Evolutionary conservation across 2,797 vertebrate genomes (phyloP).

Genomic region (Artibeus jamaicensis): DNA sequence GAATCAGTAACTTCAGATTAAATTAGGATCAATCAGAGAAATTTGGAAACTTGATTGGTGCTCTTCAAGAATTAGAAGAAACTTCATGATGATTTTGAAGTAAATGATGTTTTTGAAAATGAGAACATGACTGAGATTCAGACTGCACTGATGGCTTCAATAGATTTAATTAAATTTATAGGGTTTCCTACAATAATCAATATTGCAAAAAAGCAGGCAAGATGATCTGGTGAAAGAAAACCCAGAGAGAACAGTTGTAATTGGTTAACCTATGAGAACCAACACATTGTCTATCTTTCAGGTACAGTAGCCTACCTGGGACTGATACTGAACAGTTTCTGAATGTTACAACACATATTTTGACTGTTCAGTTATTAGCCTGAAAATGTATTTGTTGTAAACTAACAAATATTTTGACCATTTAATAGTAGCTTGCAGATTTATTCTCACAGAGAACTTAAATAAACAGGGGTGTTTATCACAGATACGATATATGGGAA

Average conservation of each 20-base stretch:
- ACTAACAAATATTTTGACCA: constrained; percentile 87
- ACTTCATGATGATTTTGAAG: constrained; percentile 92
- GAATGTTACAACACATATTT: constrained; percentile 87
- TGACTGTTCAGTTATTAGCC: constrained; percentile 91
- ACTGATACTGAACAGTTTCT: constrained; percentile 88
- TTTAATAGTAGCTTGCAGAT: constrained; percentile 92
- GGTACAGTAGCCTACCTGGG: constrained; percentile 82
- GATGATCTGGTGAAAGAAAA: constrained; percentile 89
- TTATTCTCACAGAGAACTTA: constrained; percentile 92
- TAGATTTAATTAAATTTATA: constrained; percentile 92
- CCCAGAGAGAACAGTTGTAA: constrained; percentile 90
- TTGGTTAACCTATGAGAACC: constrained; percentile 92
- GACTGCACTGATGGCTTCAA: constrained; percentile 88
- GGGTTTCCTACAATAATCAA: constrained; percentile 87
- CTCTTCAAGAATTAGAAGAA: constrained; percentile 85
- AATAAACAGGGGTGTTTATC: constrained; percentile 90
- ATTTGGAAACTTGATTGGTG: constrained; percentile 92
- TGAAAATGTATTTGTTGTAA: constrained; percentile 90
- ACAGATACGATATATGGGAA: constrained; percentile 90
- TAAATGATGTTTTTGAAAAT: constrained; percentile 93
- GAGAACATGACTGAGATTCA: constrained; percentile 93
- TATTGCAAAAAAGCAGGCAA: constrained; percentile 87
- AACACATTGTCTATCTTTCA: constrained; percentile 90
- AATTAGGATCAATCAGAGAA: constrained; percentile 94
- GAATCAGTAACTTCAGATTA: constrained; percentile 88